Evolutionary conservation across 2,888 invertebrate genomes (phyloP).

Genomic region (Dermolepida albohirtum): DNA sequence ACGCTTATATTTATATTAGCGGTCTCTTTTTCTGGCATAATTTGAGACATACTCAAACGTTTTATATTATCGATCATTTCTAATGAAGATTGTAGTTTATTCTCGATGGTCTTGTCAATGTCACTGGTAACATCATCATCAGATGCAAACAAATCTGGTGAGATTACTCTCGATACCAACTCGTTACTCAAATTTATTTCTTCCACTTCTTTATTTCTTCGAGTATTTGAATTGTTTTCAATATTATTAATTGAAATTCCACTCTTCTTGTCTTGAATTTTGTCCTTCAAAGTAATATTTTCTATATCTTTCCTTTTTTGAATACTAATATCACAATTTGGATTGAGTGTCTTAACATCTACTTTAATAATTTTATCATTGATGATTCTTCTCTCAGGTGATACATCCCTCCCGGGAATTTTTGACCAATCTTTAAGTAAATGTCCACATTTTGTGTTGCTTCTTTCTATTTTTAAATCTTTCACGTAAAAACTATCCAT

Average conservation of each 20-base stretch:
- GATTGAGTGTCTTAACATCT: neutral
- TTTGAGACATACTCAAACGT: neutral
- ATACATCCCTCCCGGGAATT: slow-evolving; percentile 74
- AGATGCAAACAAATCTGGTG: slow-evolving; percentile 60
- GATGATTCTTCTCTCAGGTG: slow-evolving; percentile 62
- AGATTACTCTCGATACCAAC: slow-evolving; percentile 43
- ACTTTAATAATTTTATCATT: slow-evolving; percentile 1
- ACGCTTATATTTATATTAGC: neutral
- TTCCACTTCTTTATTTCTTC: neutral
- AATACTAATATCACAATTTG: slow-evolving; percentile 1
- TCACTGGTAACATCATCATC: slow-evolving; percentile 51
- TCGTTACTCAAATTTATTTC: neutral
- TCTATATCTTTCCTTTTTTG: no score
- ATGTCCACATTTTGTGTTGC: slow-evolving; percentile 63
- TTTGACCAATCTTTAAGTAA: slow-evolving; percentile 72
- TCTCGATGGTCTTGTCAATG: slow-evolving; percentile 21
- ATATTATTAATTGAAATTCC: neutral
- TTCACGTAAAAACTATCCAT: slow-evolving; percentile 50
- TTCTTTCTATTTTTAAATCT: slow-evolving; percentile 62
- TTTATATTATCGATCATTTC: slow-evolving; percentile 18
- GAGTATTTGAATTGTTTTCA: neutral
- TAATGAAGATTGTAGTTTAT: slow-evolving; percentile 21
- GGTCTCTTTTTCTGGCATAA: no score
- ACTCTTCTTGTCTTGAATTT: neutral
- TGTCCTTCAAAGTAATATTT: neutral